Conservation (phyloP, 1,140 invertebrate genomes). For the Tetramorium parvispinum region DNA sequence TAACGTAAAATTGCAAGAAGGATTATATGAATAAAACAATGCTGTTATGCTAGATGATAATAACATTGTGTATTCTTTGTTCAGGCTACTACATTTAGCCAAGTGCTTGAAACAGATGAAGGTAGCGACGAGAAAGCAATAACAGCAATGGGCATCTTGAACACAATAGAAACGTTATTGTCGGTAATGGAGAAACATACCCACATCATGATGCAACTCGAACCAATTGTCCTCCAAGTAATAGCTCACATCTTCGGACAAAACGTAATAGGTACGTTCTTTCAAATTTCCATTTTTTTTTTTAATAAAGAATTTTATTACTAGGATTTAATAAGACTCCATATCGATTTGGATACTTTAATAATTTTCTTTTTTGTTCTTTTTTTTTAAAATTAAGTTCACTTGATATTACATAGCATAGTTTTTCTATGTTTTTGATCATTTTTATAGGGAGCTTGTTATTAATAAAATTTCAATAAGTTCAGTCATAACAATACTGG, state of each 20-base stretch:
- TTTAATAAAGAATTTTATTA: background rate
- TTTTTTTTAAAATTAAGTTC: too few relatives aligned
- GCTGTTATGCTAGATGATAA: background rate
- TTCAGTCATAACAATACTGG: too few relatives aligned
- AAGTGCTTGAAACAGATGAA: conserved; percentile 94
- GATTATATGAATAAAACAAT: conserved; percentile 12
- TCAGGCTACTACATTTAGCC: conserved; percentile 95
- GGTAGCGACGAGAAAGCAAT: conserved; percentile 98
- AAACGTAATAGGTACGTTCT: conserved; percentile 90
- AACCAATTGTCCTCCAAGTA: conserved; percentile 97
- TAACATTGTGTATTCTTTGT: conserved; percentile 51
- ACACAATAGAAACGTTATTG: conserved; percentile 98
- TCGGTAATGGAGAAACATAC: conserved; percentile 97
- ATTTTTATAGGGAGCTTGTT: too few relatives aligned
- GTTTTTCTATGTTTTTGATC: too few relatives aligned
- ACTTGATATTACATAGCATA: too few relatives aligned
- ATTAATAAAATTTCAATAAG: too few relatives aligned
- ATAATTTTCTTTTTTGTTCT: background rate
- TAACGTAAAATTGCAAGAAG: background rate
- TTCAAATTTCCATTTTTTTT: background rate
- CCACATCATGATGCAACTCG: conserved; percentile 94
- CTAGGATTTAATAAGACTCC: background rate
- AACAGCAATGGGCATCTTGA: conserved; percentile 98
- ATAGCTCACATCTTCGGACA: conserved; percentile 95
- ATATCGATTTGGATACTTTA: background rate